phyloP scores from a whole-genome alignment of 2,113 vertebrate species.

The Coracopsis vasa region DNA sequence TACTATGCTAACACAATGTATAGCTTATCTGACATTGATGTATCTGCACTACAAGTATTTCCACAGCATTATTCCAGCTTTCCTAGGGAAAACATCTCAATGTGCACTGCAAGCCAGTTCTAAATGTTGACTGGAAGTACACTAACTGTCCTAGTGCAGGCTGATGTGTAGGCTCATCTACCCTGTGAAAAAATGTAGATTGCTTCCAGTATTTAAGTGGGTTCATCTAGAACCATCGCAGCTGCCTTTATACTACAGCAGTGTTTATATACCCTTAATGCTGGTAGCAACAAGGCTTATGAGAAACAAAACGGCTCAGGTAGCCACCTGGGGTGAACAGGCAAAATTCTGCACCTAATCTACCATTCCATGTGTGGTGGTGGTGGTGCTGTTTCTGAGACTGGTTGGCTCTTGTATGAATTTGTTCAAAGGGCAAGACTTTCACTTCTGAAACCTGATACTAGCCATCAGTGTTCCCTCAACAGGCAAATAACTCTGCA shows the following conservation, averaged over 20 bases:
- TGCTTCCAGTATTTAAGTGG: background rate
- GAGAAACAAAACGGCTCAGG: background rate
- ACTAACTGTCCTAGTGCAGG: background rate
- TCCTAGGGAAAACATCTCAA: background rate
- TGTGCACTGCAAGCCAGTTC: background rate
- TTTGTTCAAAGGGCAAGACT: background rate
- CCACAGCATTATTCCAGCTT: background rate
- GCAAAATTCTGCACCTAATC: background rate
- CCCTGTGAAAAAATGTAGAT: background rate
- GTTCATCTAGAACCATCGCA: background rate
- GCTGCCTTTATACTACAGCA: background rate
- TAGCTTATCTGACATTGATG: background rate
- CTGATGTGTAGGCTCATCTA: fast-evolving
- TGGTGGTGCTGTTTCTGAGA: background rate
- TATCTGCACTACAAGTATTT: background rate
- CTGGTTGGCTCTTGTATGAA: background rate
- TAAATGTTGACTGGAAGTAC: background rate
- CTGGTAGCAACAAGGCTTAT: background rate
- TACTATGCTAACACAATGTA: background rate
- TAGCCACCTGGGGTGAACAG: background rate
- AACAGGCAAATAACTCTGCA: background rate
- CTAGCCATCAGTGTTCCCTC: background rate
- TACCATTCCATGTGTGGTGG: fast-evolving
- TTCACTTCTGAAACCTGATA: background rate
- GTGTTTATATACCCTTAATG: too few species aligned